These are phyloP conservation scores for Dysidea cf. avara DNA, from an alignment of 37 sponge, comb jelly and placozoan genomes.

Conservation along the genomic window DNA sequence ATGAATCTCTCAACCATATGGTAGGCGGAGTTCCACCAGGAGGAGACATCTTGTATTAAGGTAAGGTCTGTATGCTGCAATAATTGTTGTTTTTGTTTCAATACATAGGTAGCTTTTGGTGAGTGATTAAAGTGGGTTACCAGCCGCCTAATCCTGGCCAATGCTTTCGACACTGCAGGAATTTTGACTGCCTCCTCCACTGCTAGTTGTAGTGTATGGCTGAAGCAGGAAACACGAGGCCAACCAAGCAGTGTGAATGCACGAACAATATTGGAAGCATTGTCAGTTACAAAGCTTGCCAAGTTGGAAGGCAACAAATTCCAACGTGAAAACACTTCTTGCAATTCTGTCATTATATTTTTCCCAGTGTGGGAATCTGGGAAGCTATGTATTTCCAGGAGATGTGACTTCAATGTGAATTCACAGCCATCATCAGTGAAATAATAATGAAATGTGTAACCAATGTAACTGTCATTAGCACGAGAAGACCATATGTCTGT, in stretches of 20 bases:
- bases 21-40: slow-evolving; percentile 37
- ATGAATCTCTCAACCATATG: slow-evolving; percentile 33
- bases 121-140: slow-evolving; percentile 30
- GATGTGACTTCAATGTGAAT: too few relatives aligned
- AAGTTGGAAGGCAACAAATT: background rate
- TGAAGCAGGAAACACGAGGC: slow-evolving; percentile 38
- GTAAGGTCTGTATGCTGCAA: background rate
- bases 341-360: slow-evolving; percentile 14
- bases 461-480: too few relatives aligned
- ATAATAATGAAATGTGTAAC: too few relatives aligned
- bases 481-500: too few relatives aligned
- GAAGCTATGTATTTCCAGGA: slow-evolving; percentile 6
- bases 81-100: slow-evolving; percentile 25
- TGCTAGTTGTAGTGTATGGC: too few relatives aligned
- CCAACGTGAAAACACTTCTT: background rate
- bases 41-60: slow-evolving; percentile 33
- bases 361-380: slow-evolving; percentile 10
- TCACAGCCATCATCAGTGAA: too few relatives aligned
- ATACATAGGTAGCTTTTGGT: slow-evolving; percentile 18
- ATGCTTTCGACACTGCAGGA: slow-evolving; percentile 18
- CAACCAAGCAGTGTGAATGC: slow-evolving; percentile 22
- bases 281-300: slow-evolving; percentile 17
- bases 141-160: slow-evolving; percentile 10
- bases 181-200: background rate
- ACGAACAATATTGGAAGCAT: slow-evolving; percentile 16